Conservation (phyloP, 1,140 invertebrate species). For the Drosophila takahashii region DNA sequence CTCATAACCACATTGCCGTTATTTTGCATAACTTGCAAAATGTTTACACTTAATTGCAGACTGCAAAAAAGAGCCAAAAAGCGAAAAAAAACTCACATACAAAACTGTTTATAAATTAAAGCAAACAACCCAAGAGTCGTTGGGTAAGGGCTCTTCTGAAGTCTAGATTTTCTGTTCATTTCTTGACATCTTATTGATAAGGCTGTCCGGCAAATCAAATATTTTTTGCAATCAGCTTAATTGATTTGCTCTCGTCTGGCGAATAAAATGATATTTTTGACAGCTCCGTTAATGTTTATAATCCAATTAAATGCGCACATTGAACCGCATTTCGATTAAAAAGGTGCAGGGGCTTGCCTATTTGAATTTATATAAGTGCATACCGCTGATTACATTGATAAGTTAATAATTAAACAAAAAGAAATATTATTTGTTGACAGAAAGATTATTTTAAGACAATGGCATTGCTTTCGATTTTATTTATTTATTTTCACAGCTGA, state of each 20-base stretch:
- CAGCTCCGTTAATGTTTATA: constrained; percentile 44
- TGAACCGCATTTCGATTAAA: constrained; percentile 36
- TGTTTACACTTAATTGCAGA: constrained; percentile 58
- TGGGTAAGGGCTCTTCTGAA: constrained; percentile 34
- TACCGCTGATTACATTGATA: constrained; percentile 11
- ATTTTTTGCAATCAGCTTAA: constrained; percentile 40
- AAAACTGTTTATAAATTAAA: constrained; percentile 45
- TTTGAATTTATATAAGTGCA: constrained; percentile 3
- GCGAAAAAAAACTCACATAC: constrained; percentile 21
- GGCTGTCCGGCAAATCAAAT: background rate
- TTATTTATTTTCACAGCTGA: background rate
- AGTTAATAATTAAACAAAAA: constrained; percentile 1
- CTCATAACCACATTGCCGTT: constrained; percentile 51
- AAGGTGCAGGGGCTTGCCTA: constrained; percentile 21
- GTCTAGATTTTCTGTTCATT: background rate
- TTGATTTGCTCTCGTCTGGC: constrained; percentile 32
- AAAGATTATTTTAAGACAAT: background rate
- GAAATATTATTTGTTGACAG: background rate
- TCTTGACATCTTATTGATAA: constrained; percentile 19
- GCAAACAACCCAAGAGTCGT: constrained; percentile 28
- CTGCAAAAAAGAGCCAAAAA: constrained; percentile 36
- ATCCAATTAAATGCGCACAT: constrained; percentile 45
- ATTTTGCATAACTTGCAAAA: constrained; percentile 61
- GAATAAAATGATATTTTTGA: constrained; percentile 44
- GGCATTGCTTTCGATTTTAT: background rate